Conservation (phyloP, 2,888 invertebrate genomes). For the Ariolimax columbianus region DNA sequence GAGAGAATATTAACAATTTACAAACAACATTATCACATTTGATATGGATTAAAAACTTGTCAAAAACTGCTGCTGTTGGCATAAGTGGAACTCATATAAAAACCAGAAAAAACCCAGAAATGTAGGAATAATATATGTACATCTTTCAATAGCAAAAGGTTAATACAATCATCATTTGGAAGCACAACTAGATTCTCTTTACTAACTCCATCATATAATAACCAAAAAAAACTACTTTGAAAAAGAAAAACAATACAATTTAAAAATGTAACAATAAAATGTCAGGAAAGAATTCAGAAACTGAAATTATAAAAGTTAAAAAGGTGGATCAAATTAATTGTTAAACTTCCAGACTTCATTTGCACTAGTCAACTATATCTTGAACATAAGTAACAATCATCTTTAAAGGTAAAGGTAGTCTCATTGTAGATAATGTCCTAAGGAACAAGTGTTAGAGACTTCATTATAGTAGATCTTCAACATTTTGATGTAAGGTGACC, state of each 20-base stretch:
- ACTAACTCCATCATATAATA: not conserved
- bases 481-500: no score
- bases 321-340: no score
- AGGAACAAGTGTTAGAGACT: no score
- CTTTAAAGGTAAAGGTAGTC: no score
- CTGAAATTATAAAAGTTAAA: not conserved
- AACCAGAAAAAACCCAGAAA: not conserved
- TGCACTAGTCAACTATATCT: not conserved
- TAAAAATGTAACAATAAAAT: not conserved
- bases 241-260: not conserved
- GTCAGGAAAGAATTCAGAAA: not conserved
- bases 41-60: not conserved
- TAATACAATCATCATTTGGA: not conserved
- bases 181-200: not conserved
- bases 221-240: not conserved
- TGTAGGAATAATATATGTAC: not conserved
- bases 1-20: not conserved
- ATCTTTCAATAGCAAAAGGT: not conserved
- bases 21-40: not conserved
- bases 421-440: no score
- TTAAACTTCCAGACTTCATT: not conserved
- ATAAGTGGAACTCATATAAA: no score
- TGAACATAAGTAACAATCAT: no score
- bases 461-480: no score
- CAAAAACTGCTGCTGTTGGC: not conserved